phyloP scores from a whole-genome alignment of 2,797 vertebrate genomes.

The Hydrolagus colliei region DNA sequence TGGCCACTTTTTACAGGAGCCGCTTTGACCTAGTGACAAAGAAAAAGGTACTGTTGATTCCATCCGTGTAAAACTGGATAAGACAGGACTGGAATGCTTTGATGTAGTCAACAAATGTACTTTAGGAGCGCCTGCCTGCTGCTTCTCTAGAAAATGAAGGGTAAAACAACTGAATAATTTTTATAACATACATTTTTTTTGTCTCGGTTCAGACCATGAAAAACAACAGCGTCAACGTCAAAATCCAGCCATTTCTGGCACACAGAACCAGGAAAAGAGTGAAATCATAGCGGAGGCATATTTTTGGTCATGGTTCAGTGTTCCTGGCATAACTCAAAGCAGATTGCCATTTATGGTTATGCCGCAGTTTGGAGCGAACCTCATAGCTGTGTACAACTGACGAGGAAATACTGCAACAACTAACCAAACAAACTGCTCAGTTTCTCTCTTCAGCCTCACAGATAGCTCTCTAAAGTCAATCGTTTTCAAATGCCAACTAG shows the following conservation, averaged over 20 bases:
- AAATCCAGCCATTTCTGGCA: constrained; percentile 11
- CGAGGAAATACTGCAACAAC: not conserved
- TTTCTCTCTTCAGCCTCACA: not conserved
- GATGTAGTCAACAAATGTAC: not conserved
- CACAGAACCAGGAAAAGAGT: not conserved
- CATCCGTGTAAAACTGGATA: too few relatives aligned
- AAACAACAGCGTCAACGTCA: not conserved
- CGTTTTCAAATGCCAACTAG: not conserved
- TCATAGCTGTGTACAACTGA: not conserved
- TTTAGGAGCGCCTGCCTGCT: too few relatives aligned
- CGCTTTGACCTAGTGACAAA: too few relatives aligned
- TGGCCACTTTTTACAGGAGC: too few relatives aligned
- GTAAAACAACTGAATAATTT: too few relatives aligned
- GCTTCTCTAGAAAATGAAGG: too few relatives aligned
- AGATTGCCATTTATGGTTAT: constrained; percentile 59
- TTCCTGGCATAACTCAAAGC: constrained; percentile 27
- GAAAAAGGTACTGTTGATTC: too few relatives aligned
- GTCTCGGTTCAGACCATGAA: too few relatives aligned
- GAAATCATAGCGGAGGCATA: constrained; percentile 20
- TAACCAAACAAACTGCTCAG: not conserved
- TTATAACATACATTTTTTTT: too few relatives aligned
- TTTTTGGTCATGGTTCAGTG: constrained; percentile 22
- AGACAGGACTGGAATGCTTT: not conserved
- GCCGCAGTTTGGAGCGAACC: constrained; percentile 27
- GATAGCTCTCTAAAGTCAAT: not conserved